A percentile compares a stretch with the other conserved stretches of the same genome.
Evolutionary conservation across 2,797 vertebrate species (phyloP).

Genomic region (Hydrocynus forskahlii): DNA sequence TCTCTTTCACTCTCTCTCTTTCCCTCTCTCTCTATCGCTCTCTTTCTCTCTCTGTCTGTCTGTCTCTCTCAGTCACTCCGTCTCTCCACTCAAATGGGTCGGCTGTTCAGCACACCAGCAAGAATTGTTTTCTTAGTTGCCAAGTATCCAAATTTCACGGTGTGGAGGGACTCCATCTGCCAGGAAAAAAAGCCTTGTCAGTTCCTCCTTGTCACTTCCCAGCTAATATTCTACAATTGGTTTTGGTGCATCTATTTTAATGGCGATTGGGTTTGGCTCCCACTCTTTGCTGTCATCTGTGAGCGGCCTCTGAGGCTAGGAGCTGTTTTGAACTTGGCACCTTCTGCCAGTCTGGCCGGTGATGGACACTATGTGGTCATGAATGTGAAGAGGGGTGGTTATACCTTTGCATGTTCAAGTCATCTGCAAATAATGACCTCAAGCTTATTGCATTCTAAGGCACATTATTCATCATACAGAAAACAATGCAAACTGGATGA

Average conservation of each 20-base stretch:
- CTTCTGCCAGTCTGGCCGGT: slow-evolving; percentile 26
- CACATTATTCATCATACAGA: neutral
- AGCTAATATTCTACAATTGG: slow-evolving; percentile 82
- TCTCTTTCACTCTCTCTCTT: slow-evolving; percentile 26
- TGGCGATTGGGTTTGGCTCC: slow-evolving; percentile 66
- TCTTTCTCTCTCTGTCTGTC: slow-evolving; percentile 52
- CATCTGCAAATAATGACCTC: neutral
- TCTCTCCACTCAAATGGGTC: slow-evolving; percentile 65
- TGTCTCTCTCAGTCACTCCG: slow-evolving; percentile 67
- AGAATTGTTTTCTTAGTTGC: slow-evolving; percentile 82
- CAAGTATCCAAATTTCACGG: slow-evolving; percentile 83
- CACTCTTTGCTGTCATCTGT: slow-evolving; percentile 39
- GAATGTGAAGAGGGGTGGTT: neutral
- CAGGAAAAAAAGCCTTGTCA: slow-evolving; percentile 67
- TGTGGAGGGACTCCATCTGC: slow-evolving; percentile 74
- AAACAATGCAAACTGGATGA: neutral
- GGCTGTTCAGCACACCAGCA: slow-evolving; percentile 76
- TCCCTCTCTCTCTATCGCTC: slow-evolving; percentile 60
- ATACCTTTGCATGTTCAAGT: slow-evolving; percentile 4
- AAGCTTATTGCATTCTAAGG: neutral
- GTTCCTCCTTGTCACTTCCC: slow-evolving; percentile 74
- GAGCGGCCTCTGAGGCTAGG: slow-evolving; percentile 42
- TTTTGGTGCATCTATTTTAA: slow-evolving; percentile 80
- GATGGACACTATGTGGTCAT: slow-evolving; percentile 7
- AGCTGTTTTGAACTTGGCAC: slow-evolving; percentile 55